Conservation (phyloP, 2,113 vertebrate species). For the Pao palembangensis region DNA sequence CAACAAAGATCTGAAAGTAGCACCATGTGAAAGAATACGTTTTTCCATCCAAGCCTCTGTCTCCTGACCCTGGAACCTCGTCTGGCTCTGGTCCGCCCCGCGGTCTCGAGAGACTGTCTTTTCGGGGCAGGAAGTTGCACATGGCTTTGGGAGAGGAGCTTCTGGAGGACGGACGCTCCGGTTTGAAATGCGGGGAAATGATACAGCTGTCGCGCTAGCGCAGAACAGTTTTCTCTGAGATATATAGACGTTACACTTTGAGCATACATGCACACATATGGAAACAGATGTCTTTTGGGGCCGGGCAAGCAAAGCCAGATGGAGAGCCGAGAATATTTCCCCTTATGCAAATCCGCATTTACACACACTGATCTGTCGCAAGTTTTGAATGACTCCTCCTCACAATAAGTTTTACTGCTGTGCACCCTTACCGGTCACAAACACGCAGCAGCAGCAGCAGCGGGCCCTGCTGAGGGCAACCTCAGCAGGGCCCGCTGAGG, state of each 20-base stretch:
- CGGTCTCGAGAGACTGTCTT: slow-evolving; percentile 26
- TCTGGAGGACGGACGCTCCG: slow-evolving; percentile 22
- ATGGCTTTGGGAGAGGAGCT: slow-evolving; percentile 39
- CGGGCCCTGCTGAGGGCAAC: too few relatives aligned
- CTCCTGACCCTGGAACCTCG: slow-evolving; percentile 63
- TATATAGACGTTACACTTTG: background rate
- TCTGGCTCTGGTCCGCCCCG: slow-evolving; percentile 27
- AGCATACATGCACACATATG: slow-evolving; percentile 6
- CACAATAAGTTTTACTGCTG: too few relatives aligned
- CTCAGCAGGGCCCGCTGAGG: slow-evolving; percentile 18
- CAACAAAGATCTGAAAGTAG: slow-evolving; percentile 67
- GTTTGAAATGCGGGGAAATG: slow-evolving; percentile 1
- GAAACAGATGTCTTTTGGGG: slow-evolving; percentile 14
- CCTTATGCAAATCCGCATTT: slow-evolving; percentile 24
- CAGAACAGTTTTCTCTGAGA: slow-evolving; percentile 3
- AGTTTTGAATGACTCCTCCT: background rate
- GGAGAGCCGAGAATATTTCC: slow-evolving; percentile 28
- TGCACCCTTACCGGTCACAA: too few relatives aligned
- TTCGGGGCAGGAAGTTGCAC: slow-evolving; percentile 52
- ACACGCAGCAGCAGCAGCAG: too few relatives aligned
- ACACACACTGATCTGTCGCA: slow-evolving; percentile 10
- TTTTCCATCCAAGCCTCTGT: slow-evolving; percentile 71
- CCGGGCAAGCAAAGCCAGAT: background rate
- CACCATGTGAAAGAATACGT: slow-evolving; percentile 76
- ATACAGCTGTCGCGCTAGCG: slow-evolving; percentile 3